Conservation (phyloP, 2,113 vertebrate species). For the Pycnonotus jocosus region DNA sequence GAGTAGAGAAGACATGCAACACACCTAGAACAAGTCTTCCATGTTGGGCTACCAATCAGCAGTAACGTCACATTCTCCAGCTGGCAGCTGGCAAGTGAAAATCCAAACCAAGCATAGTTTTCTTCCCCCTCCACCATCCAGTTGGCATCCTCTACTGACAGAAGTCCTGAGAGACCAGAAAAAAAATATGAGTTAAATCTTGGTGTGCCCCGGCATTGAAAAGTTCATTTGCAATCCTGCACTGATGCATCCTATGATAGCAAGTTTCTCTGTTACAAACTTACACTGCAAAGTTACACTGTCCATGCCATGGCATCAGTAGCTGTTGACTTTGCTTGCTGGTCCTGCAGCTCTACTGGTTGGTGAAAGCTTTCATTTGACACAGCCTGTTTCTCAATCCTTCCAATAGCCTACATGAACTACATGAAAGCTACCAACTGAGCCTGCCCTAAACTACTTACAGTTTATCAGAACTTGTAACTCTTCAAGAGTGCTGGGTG, state of each 20-base stretch:
- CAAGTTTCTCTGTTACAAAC: background rate
- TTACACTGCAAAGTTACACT: background rate
- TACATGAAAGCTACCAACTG: background rate
- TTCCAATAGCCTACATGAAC: background rate
- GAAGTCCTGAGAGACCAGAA: conserved; percentile 37
- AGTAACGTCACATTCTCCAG: conserved; percentile 53
- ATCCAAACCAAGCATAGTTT: conserved; percentile 77
- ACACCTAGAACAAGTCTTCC: conserved; percentile 63
- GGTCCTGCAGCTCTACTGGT: background rate
- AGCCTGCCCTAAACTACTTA: background rate
- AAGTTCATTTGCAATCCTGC: background rate
- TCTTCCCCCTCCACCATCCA: conserved; percentile 70
- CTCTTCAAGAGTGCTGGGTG: background rate
- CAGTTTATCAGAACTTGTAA: background rate
- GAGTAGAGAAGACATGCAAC: no score
- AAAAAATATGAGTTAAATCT: background rate
- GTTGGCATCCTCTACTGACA: conserved; percentile 58
- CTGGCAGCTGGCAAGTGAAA: conserved; percentile 58
- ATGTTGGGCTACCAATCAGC: conserved; percentile 73
- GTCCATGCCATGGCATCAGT: background rate
- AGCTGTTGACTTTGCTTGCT: background rate
- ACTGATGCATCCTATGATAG: background rate
- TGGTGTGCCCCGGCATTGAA: background rate
- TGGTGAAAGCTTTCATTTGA: background rate
- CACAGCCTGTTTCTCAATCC: background rate